Base-by-base conservation (phyloP, 2,888 invertebrate species). In the Rhyacophila evoluta region DNA sequence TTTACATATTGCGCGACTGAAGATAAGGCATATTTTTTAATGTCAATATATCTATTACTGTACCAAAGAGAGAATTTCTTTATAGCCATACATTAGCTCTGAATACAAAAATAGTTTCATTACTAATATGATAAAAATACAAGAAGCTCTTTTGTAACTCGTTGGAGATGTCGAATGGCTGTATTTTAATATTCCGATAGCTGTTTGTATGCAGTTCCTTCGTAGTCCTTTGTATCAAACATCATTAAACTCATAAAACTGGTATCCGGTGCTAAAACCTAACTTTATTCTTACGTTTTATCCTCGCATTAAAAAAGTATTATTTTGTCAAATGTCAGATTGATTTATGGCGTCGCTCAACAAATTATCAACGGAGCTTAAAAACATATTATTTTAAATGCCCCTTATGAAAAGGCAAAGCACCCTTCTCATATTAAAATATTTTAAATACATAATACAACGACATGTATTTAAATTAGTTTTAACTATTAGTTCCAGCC, bases 251-350 rank as follows among this genome's bases (percentile, higher is more conserved):
- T 19, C 55, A 55, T 55, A 55, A 55, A 55, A 55, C 69, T 1
- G 29, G 28, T 15, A 69, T 69, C 69, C 69, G 69, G 69, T 69
- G 69, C 28, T 29, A 27, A 69, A 69, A 29, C 27, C 69, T 69
- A 12, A 28, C 28, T 69, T 28, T 33, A 69, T 69, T 28, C 69
- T 8, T 15, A 15, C 15, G 28, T 25, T 29, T 29, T 69, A 33
- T 33, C 12, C 28, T 69, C 69, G 33, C 69, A 19, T 69, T 15
- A 69, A 33, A 33, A 69, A 69, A 15, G 69, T 69, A 69, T 69
- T 33, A 36, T 36, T 33, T 72, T 72, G 72, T 72, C 72, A 72
- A 72, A 72, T 33, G 72, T 37, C 37, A 25, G 25, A 72, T 72
- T 72, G 72, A 72, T 72, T 72, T 72, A 72, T 19, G 72, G 11